These are phyloP conservation scores for Delichon dasypus DNA, from an alignment of 2,797 vertebrate genomes.

Conservation along the genomic window DNA sequence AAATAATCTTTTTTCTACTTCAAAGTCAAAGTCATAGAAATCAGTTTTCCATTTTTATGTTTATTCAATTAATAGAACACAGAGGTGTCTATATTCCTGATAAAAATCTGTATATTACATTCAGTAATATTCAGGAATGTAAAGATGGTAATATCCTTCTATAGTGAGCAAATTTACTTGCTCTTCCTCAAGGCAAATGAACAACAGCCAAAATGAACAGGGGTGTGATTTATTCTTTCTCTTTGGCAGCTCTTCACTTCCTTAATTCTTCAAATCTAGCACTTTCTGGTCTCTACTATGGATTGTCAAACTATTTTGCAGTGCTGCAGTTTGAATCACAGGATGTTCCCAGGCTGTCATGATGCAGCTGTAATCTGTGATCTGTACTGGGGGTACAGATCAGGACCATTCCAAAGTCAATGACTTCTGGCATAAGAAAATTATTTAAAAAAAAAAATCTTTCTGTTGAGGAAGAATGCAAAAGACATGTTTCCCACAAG, in stretches of 20 bases:
- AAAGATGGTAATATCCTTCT: neutral
- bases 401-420: neutral
- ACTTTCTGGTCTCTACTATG: neutral
- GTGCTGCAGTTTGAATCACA: neutral
- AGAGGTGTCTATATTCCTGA: neutral
- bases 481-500: neutral
- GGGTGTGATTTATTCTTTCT: slow-evolving; percentile 6
- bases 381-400: neutral
- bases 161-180: neutral
- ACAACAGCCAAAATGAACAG: neutral
- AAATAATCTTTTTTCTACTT: neutral
- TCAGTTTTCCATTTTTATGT: neutral
- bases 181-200: slow-evolving; percentile 44
- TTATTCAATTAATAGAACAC: neutral
- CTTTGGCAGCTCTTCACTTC: slow-evolving; percentile 7
- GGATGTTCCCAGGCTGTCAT: neutral
- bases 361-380: neutral
- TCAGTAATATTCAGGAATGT: slow-evolving; percentile 17
- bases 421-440: neutral
- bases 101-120: slow-evolving; percentile 7
- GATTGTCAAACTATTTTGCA: neutral
- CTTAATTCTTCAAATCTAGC: neutral
- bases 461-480: neutral
- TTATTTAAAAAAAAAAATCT: neutral
- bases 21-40: neutral